Evolutionary conservation across 2,113 vertebrate species (phyloP).

Genomic region (Sitta europaea): DNA sequence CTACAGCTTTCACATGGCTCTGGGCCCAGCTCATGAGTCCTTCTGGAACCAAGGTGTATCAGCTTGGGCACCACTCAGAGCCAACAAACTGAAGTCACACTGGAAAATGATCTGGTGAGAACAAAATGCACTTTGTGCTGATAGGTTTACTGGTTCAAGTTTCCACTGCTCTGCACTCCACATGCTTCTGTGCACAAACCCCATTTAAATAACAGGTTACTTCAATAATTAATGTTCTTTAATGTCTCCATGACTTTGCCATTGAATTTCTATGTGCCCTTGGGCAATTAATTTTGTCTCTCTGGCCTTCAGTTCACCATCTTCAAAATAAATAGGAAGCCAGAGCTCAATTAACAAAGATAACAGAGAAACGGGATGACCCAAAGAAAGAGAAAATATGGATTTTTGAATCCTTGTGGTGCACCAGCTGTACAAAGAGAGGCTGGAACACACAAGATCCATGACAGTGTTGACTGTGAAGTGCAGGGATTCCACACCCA

Average conservation of each 20-base stretch:
- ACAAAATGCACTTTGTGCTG: background rate
- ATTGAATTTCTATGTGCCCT: background rate
- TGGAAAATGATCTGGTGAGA: background rate
- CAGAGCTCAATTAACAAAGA: background rate
- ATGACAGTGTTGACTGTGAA: rapidly evolving
- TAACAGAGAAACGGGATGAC: background rate
- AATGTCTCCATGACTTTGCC: background rate
- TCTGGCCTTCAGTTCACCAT: background rate
- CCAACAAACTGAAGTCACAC: background rate
- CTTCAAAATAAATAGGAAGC: background rate
- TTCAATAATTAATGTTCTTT: constrained; percentile 12
- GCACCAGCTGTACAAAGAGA: background rate
- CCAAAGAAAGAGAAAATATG: background rate
- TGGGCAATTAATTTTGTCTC: background rate
- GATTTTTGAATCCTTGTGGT: background rate
- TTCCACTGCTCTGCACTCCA: background rate
- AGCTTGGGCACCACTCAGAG: background rate
- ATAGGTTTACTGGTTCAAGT: background rate
- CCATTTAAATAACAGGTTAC: background rate
- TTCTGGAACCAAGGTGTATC: background rate
- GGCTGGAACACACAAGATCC: background rate
- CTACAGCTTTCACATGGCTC: background rate
- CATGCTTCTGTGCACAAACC: background rate
- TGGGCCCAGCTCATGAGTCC: background rate
- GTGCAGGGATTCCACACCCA: background rate